A percentile compares a stretch with the other conserved stretches of the same genome.
Conservation (phyloP, 1,140 invertebrate genomes). For the Caenorhabditis briggsae region DNA sequence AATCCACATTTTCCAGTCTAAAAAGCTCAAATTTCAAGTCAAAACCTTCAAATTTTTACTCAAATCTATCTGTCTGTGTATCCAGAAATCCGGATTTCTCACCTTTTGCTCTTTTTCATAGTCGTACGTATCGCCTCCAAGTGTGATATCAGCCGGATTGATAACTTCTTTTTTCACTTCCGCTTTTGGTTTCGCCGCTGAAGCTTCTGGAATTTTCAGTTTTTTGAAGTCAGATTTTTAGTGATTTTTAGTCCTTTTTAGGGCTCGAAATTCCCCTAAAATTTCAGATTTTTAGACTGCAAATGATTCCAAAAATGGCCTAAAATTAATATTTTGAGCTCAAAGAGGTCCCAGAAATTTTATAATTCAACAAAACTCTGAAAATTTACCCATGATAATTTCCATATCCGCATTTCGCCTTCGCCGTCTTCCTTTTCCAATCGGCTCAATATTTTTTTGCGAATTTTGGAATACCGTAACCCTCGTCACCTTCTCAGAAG, state of each 20-base stretch:
- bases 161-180: constrained; percentile 49
- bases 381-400: not conserved
- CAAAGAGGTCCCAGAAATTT: not conserved
- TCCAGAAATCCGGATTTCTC: too few relatives aligned
- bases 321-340: too few relatives aligned
- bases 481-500: not conserved
- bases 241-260: too few relatives aligned
- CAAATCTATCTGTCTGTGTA: too few relatives aligned
- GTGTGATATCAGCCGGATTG: constrained; percentile 57
- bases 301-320: too few relatives aligned
- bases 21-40: too few relatives aligned
- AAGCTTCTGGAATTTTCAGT: not conserved
- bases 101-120: constrained; percentile 26
- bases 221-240: too few relatives aligned
- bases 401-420: constrained; percentile 27
- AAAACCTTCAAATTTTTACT: too few relatives aligned
- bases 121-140: constrained; percentile 50
- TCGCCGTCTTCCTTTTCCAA: constrained; percentile 14
- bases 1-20: too few relatives aligned
- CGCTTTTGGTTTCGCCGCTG: constrained; percentile 52
- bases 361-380: too few relatives aligned
- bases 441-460: not conserved
- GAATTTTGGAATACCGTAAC: constrained; percentile 24
- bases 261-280: not conserved
- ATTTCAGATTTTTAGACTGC: not conserved